Evolutionary conservation across 35 echinoderm and acorn worm genomes (phyloP), one percentile per base, ranked within the genome.

Genomic region (Lytechinus variegatus): DNA sequence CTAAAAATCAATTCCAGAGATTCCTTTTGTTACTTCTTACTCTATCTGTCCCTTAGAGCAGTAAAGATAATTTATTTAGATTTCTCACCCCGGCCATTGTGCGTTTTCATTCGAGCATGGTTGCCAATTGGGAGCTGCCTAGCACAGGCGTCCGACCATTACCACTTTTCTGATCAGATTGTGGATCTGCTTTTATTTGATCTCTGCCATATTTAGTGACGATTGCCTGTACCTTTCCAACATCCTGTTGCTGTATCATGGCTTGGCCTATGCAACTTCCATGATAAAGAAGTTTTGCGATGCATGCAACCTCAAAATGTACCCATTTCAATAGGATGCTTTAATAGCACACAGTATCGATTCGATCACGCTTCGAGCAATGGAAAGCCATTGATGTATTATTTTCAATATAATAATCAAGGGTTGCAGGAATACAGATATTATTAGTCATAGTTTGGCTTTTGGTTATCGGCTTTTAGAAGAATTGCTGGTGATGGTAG

Each of bases 41-140:
- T 54, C 24, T 52, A 54, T 54, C 88, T 90, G 88, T 90, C 88
- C 88, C 88, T 90, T 27, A 33, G 10, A 90, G 88, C 88, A 52
- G 52, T n/a, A 21, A 44, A 12, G 88, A 90, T 90, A 90, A 90
- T 90, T 90, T 90, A 90, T 90, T 90, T 90, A 90, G 52, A 14
- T 90, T 44, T 90, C 29, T 90, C 88, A 90, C 88, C 88, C 88
- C 52, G 11, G 7, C 88, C 29, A 44, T 52, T 54, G 28, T 90
- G 52, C 4, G 27, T 54, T 52, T 33, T 29, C 88, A 21, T 10
- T 90, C 29, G 52, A 52, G 88, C 88, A 90, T 89, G 87, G 87
- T 53, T 12, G 87, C 28, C 61, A 71, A 71, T 71, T 71, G 61
- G 14, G 7, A 79, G 66, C 66, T 79, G 66, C 66, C 66, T 79